Percentiles rank a stretch among this genome's conserved stretches.
phyloP scores from a whole-genome alignment of 1,140 invertebrate species.

The Eufriesea mexicana region DNA sequence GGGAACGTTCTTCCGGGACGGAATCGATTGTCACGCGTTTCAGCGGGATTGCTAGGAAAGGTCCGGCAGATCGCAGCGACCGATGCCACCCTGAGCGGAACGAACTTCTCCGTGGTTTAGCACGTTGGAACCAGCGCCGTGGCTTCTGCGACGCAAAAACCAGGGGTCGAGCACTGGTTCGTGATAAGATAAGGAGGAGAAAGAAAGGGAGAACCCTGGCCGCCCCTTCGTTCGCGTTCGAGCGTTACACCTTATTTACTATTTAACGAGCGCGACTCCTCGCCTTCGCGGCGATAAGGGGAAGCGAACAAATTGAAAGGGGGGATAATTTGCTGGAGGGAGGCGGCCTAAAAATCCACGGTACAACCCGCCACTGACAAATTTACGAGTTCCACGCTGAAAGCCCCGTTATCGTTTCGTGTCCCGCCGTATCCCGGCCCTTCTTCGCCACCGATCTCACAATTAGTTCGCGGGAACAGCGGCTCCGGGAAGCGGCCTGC shows the following conservation, averaged over 20 bases:
- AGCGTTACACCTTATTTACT: constrained; percentile 59
- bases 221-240: constrained; percentile 42
- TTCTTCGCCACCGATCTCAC: constrained; percentile 53
- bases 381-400: constrained; percentile 65
- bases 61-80: background rate
- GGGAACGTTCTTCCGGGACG: background rate
- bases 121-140: background rate
- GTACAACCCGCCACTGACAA: constrained; percentile 52
- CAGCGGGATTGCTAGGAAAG: background rate
- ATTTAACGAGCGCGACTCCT: constrained; percentile 57
- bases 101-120: background rate
- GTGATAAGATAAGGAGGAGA: constrained; percentile 58
- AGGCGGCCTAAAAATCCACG: constrained; percentile 44
- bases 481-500: background rate
- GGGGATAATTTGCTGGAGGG: constrained; percentile 55
- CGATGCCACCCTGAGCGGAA: constrained; percentile 5
- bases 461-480: constrained; percentile 60
- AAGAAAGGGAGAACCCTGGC: constrained; percentile 17
- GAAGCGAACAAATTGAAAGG: constrained; percentile 65
- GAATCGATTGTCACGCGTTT: constrained; percentile 3
- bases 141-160: constrained; percentile 20
- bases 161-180: constrained; percentile 41
- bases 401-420: constrained; percentile 56
- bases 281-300: constrained; percentile 44
- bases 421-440: constrained; percentile 29